These are phyloP conservation scores for Protonemura montana DNA, from an alignment of 2,888 invertebrate species.

Conservation along the genomic window DNA sequence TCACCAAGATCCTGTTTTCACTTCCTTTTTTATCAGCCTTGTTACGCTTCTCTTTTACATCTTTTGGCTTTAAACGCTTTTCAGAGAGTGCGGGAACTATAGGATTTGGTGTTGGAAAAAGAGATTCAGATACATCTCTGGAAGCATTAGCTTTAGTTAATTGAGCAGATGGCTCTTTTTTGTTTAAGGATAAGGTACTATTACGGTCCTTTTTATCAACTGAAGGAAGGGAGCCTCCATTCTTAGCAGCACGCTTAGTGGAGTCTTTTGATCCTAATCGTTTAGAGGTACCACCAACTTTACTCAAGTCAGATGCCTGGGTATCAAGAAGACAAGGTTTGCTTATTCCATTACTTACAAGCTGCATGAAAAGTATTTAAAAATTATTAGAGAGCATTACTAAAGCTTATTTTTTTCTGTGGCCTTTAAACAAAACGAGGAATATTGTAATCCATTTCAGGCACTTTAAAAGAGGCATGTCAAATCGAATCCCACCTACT, in stretches of 20 bases:
- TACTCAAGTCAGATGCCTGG: not conserved
- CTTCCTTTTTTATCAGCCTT: conserved; percentile 57
- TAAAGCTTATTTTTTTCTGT: not conserved
- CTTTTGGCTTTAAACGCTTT: conserved; percentile 55
- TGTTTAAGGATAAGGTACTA: not conserved
- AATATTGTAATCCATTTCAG: too few relatives aligned
- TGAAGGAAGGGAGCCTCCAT: conserved; percentile 8
- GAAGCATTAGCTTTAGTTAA: not conserved
- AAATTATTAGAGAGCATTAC: conserved; percentile 37
- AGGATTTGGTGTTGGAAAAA: conserved; percentile 12
- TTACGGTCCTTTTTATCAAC: not conserved
- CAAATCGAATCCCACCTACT: not conserved
- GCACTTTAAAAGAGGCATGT: not conserved
- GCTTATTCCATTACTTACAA: conserved; percentile 49
- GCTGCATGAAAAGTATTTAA: conserved; percentile 48
- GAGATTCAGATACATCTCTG: conserved; percentile 41
- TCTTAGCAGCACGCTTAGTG: conserved; percentile 42
- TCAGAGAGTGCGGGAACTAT: conserved; percentile 25
- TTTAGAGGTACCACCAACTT: not conserved
- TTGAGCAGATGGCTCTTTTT: not conserved
- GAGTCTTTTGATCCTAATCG: not conserved
- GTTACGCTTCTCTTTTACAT: conserved; percentile 58
- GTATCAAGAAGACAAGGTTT: not conserved
- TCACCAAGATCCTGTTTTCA: conserved; percentile 52
- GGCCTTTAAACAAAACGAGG: too few relatives aligned